Evolutionary conservation across 2,113 vertebrate species (phyloP).

Genomic region (Cranoglanis bouderius): DNA sequence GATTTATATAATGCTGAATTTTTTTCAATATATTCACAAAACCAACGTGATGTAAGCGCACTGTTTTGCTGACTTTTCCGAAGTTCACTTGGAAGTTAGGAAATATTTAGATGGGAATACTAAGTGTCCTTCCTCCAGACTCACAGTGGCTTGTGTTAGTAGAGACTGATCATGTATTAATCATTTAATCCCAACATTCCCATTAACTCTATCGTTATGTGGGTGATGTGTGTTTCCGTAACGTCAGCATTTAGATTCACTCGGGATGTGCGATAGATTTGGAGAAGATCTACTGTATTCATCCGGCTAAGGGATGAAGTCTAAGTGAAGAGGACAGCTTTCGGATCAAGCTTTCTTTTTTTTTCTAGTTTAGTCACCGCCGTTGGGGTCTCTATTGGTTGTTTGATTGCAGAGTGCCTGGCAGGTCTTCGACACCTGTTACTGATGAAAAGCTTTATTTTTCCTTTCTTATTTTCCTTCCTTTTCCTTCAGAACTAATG

Average conservation of each 20-base stretch:
- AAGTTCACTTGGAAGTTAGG: neutral
- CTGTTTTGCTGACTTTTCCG: neutral
- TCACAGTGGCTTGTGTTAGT: neutral
- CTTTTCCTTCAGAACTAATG: neutral
- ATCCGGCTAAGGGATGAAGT: constrained; percentile 18
- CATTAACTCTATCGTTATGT: neutral
- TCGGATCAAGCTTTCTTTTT: constrained; percentile 25
- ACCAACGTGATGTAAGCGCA: neutral
- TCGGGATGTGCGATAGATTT: constrained; percentile 8
- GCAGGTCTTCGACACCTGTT: constrained; percentile 31
- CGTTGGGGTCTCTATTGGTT: neutral
- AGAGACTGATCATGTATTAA: neutral
- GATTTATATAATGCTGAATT: neutral
- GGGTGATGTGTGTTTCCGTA: constrained; percentile 29
- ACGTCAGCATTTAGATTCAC: constrained; percentile 27
- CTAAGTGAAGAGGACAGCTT: constrained; percentile 38
- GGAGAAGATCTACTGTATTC: neutral
- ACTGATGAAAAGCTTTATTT: constrained; percentile 8
- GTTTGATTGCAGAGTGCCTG: constrained; percentile 27
- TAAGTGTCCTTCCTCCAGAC: neutral
- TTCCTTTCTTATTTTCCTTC: constrained; percentile 11
- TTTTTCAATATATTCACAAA: neutral
- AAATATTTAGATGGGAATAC: neutral
- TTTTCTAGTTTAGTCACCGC: neutral
- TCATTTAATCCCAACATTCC: too few relatives aligned